phyloP scores from a whole-genome alignment of 2,797 vertebrate genomes.

The Pangasius djambal region DNA sequence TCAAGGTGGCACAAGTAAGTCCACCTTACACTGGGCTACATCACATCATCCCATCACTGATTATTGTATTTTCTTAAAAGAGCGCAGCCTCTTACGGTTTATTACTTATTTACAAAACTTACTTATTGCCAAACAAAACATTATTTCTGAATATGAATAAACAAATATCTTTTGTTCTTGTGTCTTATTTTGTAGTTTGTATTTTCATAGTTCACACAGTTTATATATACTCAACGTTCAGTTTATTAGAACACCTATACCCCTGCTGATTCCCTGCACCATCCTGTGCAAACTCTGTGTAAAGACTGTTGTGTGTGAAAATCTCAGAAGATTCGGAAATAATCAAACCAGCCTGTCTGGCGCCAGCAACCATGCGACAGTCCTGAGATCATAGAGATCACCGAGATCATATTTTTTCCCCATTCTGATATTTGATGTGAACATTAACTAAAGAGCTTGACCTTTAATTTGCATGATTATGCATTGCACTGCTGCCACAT shows the following conservation, averaged over 20 bases:
- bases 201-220: not conserved
- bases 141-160: too few species aligned
- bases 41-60: not conserved
- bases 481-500: not conserved
- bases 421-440: too few species aligned
- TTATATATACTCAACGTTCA: too few species aligned
- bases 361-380: too few species aligned
- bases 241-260: not conserved
- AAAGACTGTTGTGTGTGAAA: not conserved
- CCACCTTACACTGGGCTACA: not conserved
- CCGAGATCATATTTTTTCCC: too few species aligned
- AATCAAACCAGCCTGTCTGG: not conserved
- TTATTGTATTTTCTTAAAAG: not conserved
- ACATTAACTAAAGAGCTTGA: too few species aligned
- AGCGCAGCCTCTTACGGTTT: too few species aligned
- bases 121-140: too few species aligned
- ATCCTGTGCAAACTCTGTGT: not conserved
- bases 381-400: too few species aligned
- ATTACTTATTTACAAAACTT: too few species aligned
- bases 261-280: not conserved
- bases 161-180: not conserved
- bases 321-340: not conserved
- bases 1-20: too few species aligned
- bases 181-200: not conserved
- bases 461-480: not conserved